These are phyloP conservation scores for Aphelinus atriplicis DNA, from an alignment of 1,140 invertebrate genomes.

Conservation along the genomic window DNA sequence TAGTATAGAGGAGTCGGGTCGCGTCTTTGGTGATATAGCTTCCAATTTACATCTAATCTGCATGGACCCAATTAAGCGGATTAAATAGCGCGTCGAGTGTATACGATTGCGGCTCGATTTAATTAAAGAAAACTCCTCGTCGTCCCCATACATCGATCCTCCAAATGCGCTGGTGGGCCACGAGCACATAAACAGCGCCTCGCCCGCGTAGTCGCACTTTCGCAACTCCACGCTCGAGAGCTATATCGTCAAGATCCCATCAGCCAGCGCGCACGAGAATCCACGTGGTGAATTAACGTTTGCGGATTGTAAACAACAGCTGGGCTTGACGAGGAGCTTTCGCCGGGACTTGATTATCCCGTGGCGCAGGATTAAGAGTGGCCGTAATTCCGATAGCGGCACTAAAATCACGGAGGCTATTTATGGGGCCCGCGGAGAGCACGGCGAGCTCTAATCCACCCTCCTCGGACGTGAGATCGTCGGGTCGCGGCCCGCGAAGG, in stretches of 20 bases:
- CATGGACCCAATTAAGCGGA: constrained; percentile 29
- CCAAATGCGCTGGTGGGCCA: neutral
- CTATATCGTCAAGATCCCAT: neutral
- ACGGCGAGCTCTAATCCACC: neutral
- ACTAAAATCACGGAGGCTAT: constrained; percentile 34
- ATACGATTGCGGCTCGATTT: constrained; percentile 14
- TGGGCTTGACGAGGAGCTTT: neutral
- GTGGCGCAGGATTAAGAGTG: constrained; percentile 26
- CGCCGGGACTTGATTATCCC: neutral
- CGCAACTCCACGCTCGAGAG: neutral
- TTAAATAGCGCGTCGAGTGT: constrained; percentile 2
- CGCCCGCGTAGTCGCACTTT: neutral
- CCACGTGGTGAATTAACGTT: no score
- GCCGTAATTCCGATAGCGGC: constrained; percentile 32
- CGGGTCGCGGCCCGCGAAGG: neutral
- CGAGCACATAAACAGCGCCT: neutral
- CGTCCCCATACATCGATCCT: neutral
- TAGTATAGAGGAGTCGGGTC: neutral
- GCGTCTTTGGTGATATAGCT: constrained; percentile 10
- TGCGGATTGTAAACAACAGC: no score
- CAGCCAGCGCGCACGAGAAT: neutral
- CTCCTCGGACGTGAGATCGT: constrained; percentile 11
- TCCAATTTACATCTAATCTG: constrained; percentile 25
- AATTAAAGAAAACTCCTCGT: constrained; percentile 18
- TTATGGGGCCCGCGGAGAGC: neutral